Evolutionary conservation across 2,888 invertebrate species (phyloP).

Genomic region (Parnassius smintheus): DNA sequence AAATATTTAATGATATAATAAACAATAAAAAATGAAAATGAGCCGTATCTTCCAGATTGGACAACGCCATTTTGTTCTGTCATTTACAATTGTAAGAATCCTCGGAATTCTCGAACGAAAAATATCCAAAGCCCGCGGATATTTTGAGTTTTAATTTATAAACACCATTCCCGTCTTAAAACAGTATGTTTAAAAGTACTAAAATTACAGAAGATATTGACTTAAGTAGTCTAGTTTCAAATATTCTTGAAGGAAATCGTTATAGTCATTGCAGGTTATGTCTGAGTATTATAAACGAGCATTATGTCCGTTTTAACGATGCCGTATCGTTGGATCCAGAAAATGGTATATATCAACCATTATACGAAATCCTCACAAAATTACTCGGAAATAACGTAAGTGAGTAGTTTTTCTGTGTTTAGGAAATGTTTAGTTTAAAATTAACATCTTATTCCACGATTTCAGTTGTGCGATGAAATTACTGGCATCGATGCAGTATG

Average conservation of each 20-base stretch:
- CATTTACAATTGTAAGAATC: conserved; percentile 6
- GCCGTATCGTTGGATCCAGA: conserved; percentile 43
- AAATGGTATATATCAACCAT: conserved; percentile 35
- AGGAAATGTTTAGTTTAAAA: neutral
- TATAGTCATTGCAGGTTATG: conserved; percentile 73
- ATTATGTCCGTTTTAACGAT: conserved; percentile 59
- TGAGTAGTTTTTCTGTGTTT: conserved; percentile 8
- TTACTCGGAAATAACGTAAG: conserved; percentile 53
- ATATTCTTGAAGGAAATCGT: conserved; percentile 54
- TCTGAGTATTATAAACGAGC: conserved; percentile 47
- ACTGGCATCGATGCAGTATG: conserved; percentile 64
- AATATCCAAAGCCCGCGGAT: conserved; percentile 51
- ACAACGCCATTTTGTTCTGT: conserved; percentile 21
- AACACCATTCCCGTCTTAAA: neutral
- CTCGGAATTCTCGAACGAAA: conserved; percentile 63
- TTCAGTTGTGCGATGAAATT: conserved; percentile 57
- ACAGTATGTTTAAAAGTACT: neutral
- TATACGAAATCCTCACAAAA: conserved; percentile 46
- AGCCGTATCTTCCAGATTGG: neutral
- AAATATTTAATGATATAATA: too few species aligned
- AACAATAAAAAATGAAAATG: too few species aligned
- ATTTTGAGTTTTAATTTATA: conserved; percentile 30
- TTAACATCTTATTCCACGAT: conserved; percentile 30
- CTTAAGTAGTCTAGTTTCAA: conserved; percentile 52
- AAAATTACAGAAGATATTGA: conserved; percentile 46